Evolutionary conservation across 2,888 invertebrate species (phyloP).

Genomic region (Caenorhabditis wallacei): DNA sequence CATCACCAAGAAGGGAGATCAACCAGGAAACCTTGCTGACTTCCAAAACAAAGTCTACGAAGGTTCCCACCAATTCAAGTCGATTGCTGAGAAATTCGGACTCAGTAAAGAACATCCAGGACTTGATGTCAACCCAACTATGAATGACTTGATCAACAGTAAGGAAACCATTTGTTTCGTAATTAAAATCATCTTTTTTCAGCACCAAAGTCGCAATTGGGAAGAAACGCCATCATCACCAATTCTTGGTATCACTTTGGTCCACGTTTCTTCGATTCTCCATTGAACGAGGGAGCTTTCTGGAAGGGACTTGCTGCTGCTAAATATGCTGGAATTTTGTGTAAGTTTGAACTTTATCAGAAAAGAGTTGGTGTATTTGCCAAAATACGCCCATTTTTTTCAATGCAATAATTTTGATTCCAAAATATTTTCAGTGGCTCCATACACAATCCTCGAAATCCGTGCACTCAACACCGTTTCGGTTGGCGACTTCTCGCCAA

Average conservation of each 20-base stretch:
- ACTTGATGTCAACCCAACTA: conserved; percentile 76
- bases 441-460: conserved; percentile 75
- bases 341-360: conserved; percentile 65
- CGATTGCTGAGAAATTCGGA: conserved; percentile 78
- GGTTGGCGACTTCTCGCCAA: conserved; percentile 71
- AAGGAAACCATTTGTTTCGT: not conserved
- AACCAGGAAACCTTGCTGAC: conserved; percentile 76
- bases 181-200: conserved; percentile 11
- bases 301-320: conserved; percentile 80
- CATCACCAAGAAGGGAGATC: conserved; percentile 76
- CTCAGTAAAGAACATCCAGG: conserved; percentile 82
- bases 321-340: conserved; percentile 78
- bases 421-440: conserved; percentile 63
- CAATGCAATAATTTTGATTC: no score
- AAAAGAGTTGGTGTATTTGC: not conserved
- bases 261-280: conserved; percentile 82
- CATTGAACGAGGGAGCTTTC: conserved; percentile 81
- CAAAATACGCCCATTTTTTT: no score
- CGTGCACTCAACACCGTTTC: conserved; percentile 72
- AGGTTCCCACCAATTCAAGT: conserved; percentile 79
- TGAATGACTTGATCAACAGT: conserved; percentile 73
- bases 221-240: conserved; percentile 66
- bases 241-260: conserved; percentile 76
- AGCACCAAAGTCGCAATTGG: conserved; percentile 72
- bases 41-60: conserved; percentile 80